Conservation (phyloP, 1,140 invertebrate species). For the Anastrepha ludens region DNA sequence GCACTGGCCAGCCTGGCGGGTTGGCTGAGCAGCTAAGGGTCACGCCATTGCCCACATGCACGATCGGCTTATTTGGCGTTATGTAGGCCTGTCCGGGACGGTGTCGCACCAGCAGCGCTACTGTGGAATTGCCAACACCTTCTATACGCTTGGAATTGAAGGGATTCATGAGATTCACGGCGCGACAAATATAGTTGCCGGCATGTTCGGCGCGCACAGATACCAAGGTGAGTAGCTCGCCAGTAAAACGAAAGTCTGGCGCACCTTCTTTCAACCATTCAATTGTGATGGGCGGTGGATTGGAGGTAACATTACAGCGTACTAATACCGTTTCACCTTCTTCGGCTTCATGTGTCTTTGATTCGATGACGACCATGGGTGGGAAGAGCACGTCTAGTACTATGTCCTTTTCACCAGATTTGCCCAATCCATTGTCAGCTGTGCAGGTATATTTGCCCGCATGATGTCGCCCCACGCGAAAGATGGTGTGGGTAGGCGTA, state of each 20-base stretch:
- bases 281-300: slow-evolving; percentile 85
- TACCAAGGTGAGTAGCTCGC: slow-evolving; percentile 83
- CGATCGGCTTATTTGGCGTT: slow-evolving; percentile 87
- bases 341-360: slow-evolving; percentile 85
- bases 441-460: slow-evolving; percentile 90
- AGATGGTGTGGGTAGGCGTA: slow-evolving; percentile 84
- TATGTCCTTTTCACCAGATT: slow-evolving; percentile 85
- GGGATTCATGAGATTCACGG: slow-evolving; percentile 86
- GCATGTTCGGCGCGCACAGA: slow-evolving; percentile 87
- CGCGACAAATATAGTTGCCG: slow-evolving; percentile 90
- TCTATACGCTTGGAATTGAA: slow-evolving; percentile 80
- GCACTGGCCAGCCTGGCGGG: slow-evolving; percentile 91
- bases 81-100: slow-evolving; percentile 89
- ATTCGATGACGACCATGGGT: slow-evolving; percentile 86
- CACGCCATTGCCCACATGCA: slow-evolving; percentile 87
- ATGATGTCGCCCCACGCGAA: slow-evolving; percentile 85
- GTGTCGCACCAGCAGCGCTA: slow-evolving; percentile 88
- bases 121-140: slow-evolving; percentile 82
- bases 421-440: slow-evolving; percentile 88
- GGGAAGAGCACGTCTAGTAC: slow-evolving; percentile 89
- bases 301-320: slow-evolving; percentile 90
- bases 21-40: slow-evolving; percentile 90
- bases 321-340: slow-evolving; percentile 88
- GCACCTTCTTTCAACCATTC: slow-evolving; percentile 92
- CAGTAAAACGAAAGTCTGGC: slow-evolving; percentile 86